Evolutionary conservation across 2,797 vertebrate genomes (phyloP).

Genomic region (Moxostoma hubbsi): DNA sequence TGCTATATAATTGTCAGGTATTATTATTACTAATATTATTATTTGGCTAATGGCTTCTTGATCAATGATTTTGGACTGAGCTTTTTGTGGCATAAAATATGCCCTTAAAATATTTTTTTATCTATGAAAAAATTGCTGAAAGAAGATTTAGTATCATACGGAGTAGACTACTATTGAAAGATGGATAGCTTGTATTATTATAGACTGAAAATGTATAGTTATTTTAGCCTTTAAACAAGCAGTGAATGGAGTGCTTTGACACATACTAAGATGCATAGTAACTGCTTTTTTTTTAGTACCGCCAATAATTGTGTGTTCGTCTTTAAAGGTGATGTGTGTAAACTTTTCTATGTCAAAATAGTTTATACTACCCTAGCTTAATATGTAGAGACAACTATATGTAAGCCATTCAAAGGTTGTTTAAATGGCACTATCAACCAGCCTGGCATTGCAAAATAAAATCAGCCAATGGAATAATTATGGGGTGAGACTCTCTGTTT

Average conservation of each 20-base stretch:
- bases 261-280: not conserved
- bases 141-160: constrained; percentile 25
- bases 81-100: constrained; percentile 8
- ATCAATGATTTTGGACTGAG: not conserved
- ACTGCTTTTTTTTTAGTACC: constrained; percentile 19
- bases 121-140: constrained; percentile 8
- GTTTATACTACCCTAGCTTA: too few relatives aligned
- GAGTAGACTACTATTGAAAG: constrained; percentile 21
- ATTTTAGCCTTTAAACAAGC: constrained; percentile 24
- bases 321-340: not conserved
- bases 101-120: not conserved
- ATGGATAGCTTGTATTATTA: constrained; percentile 50
- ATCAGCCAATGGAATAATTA: too few relatives aligned
- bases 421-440: too few relatives aligned
- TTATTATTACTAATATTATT: too few relatives aligned
- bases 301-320: not conserved
- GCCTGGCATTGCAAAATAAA: too few relatives aligned
- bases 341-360: too few relatives aligned
- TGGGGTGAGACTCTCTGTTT: too few relatives aligned
- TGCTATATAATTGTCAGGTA: too few relatives aligned
- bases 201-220: constrained; percentile 36
- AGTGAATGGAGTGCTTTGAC: not conserved
- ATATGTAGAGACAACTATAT: too few relatives aligned
- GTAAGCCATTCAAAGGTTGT: too few relatives aligned
- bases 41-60: not conserved